phyloP scores from a whole-genome alignment of 2,113 vertebrate genomes.

The Phylloscopus whistleri region DNA sequence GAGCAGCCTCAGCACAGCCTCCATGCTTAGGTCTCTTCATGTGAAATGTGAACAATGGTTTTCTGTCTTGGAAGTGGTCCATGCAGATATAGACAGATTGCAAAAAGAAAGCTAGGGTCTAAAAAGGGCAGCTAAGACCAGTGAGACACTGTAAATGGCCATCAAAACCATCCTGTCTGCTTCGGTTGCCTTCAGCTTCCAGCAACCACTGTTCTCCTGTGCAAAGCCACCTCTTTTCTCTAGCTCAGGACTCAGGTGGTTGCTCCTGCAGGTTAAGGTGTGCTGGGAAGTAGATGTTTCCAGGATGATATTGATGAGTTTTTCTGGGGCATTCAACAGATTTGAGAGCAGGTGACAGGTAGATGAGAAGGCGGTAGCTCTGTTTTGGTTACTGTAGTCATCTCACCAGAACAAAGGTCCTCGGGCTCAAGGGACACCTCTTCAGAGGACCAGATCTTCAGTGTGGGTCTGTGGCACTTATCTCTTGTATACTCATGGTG shows the following conservation, averaged over 20 bases:
- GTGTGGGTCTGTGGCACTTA: not conserved
- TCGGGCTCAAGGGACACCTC: not conserved
- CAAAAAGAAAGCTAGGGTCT: not conserved
- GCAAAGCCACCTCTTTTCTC: not conserved
- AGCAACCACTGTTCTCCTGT: not conserved
- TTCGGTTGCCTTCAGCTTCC: not conserved
- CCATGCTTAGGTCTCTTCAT: not conserved
- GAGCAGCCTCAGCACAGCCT: not conserved
- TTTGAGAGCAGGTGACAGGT: not conserved
- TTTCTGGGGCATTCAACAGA: not conserved
- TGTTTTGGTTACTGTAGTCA: not conserved
- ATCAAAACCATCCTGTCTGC: not conserved
- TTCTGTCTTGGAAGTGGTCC: not conserved
- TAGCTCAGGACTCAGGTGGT: not conserved
- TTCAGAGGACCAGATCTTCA: not conserved
- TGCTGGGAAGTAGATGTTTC: not conserved
- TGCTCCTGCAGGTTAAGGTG: rapidly evolving
- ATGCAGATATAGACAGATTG: not conserved
- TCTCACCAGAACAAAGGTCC: not conserved
- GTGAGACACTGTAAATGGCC: not conserved
- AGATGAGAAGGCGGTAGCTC: not conserved
- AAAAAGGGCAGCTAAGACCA: not conserved
- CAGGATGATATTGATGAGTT: not conserved
- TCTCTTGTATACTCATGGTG: not conserved
- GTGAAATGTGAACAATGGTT: not conserved